These are phyloP conservation scores for Spilogale gracilis DNA, from an alignment of 2,113 vertebrate genomes.

Conservation along the genomic window DNA sequence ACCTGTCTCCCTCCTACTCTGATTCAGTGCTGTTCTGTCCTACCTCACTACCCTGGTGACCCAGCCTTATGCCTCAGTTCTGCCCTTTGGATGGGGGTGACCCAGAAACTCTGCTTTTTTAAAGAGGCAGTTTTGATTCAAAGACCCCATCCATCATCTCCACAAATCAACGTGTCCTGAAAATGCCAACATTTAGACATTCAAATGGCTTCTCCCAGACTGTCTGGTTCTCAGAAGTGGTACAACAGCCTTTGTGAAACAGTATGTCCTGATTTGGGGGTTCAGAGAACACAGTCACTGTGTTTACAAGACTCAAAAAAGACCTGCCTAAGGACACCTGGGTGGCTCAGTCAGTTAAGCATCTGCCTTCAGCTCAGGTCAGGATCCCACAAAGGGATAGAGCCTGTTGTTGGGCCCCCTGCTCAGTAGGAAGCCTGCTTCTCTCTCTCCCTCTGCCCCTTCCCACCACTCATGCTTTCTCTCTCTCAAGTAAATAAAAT, in stretches of 20 bases:
- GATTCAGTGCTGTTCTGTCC: not conserved
- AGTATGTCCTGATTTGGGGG: not conserved
- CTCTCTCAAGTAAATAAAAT: not conserved
- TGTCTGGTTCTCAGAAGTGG: conserved; percentile 8
- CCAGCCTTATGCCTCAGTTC: not conserved
- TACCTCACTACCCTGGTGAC: not conserved
- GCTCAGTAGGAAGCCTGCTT: not conserved
- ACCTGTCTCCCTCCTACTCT: not conserved
- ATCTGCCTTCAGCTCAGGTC: not conserved
- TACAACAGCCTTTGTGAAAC: not conserved
- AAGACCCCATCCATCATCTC: not conserved
- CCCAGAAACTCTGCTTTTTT: not conserved
- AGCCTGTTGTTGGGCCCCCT: not conserved
- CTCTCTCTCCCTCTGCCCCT: not conserved
- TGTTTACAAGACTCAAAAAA: not conserved
- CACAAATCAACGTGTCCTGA: not conserved
- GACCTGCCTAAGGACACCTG: not conserved
- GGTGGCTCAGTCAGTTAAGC: not conserved
- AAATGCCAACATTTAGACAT: not conserved
- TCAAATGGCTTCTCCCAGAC: not conserved
- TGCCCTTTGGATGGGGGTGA: not conserved
- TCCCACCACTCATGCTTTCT: not conserved
- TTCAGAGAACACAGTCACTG: conserved; percentile 14
- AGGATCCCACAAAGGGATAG: not conserved
- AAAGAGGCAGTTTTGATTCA: not conserved